phyloP scores from a whole-genome alignment of 2,888 invertebrate species.

The Himalopsyche kuldschensis region DNA sequence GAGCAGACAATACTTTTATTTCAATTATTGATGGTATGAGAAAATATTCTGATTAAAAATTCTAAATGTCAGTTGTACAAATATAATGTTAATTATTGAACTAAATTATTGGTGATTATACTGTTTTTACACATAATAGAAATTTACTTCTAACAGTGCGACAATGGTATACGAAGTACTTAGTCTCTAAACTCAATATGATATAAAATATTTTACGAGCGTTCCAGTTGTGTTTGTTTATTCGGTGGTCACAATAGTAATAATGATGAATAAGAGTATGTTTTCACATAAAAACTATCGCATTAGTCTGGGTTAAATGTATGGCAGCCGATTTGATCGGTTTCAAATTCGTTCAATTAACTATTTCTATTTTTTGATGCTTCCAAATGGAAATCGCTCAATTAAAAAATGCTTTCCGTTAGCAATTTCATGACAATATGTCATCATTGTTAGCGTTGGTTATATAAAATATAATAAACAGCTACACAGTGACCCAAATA shows the following conservation, averaged over 20 bases:
- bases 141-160: too few species aligned
- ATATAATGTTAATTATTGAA: too few species aligned
- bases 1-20: too few species aligned
- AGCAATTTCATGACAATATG: neutral
- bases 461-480: neutral
- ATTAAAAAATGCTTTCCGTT: slow-evolving; percentile 1
- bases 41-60: too few species aligned
- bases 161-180: too few species aligned
- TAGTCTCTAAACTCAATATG: too few species aligned
- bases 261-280: slow-evolving; percentile 33
- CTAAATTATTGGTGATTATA: too few species aligned
- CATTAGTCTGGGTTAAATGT: slow-evolving; percentile 19
- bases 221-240: neutral
- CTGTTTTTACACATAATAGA: too few species aligned
- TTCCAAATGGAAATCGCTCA: neutral
- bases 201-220: too few species aligned
- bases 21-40: too few species aligned
- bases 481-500: neutral
- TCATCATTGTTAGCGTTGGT: neutral
- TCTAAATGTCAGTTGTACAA: too few species aligned
- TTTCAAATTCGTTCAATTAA: slow-evolving; percentile 3
- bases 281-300: slow-evolving; percentile 33
- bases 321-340: slow-evolving; percentile 6
- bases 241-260: neutral
- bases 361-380: neutral